phyloP scores from a whole-genome alignment of 2,797 vertebrate genomes.

The Philypnodon macrostomus region DNA sequence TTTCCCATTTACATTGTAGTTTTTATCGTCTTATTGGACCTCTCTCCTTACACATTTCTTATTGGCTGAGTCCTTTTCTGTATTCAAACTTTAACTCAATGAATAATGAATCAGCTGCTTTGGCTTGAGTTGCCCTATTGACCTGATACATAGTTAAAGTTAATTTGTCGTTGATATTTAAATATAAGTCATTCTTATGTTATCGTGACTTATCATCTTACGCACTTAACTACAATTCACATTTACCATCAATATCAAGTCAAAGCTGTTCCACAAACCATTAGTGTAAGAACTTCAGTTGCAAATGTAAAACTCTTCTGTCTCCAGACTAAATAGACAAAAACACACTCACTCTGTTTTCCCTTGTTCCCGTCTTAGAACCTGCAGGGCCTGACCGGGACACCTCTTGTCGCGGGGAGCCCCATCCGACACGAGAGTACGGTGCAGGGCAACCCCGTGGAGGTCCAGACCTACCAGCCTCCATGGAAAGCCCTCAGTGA shows the following conservation, averaged over 20 bases:
- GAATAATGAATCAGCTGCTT: constrained; percentile 57
- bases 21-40: neutral
- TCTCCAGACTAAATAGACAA: neutral
- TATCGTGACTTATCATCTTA: constrained; percentile 3
- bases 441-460: constrained; percentile 90
- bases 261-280: neutral
- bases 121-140: constrained; percentile 49
- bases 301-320: neutral
- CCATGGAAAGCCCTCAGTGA: constrained; percentile 97
- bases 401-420: constrained; percentile 93
- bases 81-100: constrained; percentile 54
- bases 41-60: constrained; percentile 1
- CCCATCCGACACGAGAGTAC: constrained; percentile 92
- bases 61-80: constrained; percentile 24
- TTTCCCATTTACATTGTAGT: no score
- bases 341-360: neutral
- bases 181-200: constrained; percentile 5
- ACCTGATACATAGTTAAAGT: constrained; percentile 15
- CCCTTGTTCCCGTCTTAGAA: constrained; percentile 80
- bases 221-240: neutral
- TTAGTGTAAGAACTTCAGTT: neutral
- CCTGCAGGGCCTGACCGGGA: constrained; percentile 93
- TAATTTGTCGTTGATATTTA: constrained; percentile 10
- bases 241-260: neutral
- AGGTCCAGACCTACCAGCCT: constrained; percentile 97